Evolutionary conservation across 2,797 vertebrate species (phyloP).

Genomic region (Caiman crocodilus): DNA sequence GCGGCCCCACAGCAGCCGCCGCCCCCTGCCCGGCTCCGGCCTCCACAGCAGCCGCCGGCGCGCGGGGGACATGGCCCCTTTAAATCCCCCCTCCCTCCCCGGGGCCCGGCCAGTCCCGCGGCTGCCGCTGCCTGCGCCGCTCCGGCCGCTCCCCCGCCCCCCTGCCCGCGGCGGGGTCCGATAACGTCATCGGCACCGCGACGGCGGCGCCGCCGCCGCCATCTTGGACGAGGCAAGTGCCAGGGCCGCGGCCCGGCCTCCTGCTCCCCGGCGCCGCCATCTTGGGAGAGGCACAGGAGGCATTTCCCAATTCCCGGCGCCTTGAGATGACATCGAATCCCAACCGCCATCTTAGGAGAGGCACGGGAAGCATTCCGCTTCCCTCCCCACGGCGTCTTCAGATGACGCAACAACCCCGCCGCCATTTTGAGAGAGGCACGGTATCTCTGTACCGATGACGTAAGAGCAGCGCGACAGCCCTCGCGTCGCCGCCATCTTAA

Average conservation of each 20-base stretch:
- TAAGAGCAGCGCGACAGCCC: too few relatives aligned
- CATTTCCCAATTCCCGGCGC: neutral
- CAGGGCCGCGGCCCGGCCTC: neutral
- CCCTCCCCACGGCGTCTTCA: neutral
- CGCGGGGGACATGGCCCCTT: slow-evolving; percentile 79
- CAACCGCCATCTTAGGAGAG: neutral
- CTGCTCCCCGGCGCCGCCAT: slow-evolving; percentile 72
- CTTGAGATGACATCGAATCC: neutral
- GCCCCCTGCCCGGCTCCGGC: slow-evolving; percentile 65
- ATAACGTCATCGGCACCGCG: slow-evolving; percentile 44
- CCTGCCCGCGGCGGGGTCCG: slow-evolving; percentile 57
- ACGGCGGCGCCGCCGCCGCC: slow-evolving; percentile 59
- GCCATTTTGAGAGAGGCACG: neutral
- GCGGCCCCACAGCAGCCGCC: slow-evolving; percentile 15
- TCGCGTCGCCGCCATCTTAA: neutral
- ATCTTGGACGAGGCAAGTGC: slow-evolving; percentile 51
- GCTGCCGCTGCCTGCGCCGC: slow-evolving; percentile 1
- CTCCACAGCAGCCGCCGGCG: slow-evolving; percentile 57
- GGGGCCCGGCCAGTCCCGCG: slow-evolving; percentile 4
- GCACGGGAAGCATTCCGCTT: neutral
- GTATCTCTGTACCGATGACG: too few relatives aligned
- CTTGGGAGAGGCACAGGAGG: slow-evolving; percentile 62
- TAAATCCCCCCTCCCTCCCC: slow-evolving; percentile 62
- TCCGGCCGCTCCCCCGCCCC: slow-evolving; percentile 54
- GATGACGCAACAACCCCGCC: neutral